A percentile compares a stretch with the other conserved stretches of the same genome.
These are phyloP conservation scores for Ctenodactylus gundi DNA, from an alignment of 2,113 vertebrate species.

Conservation along the genomic window DNA sequence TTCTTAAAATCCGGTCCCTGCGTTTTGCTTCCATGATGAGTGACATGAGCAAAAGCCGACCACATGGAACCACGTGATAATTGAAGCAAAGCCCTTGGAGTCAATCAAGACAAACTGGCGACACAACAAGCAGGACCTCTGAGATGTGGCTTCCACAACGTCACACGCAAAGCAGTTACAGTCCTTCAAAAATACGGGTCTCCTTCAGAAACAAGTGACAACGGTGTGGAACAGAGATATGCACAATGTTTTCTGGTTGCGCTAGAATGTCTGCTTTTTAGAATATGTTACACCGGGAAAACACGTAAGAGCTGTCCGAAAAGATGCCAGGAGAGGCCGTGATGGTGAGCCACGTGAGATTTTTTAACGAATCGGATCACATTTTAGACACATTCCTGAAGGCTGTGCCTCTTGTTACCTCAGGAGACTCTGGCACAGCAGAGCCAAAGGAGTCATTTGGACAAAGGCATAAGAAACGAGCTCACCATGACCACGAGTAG, in stretches of 20 bases:
- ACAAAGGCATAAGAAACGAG: background rate
- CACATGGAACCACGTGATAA: background rate
- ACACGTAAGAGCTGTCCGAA: background rate
- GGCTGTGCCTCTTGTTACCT: background rate
- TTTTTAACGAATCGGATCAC: background rate
- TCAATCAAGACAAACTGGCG: slow-evolving; percentile 8
- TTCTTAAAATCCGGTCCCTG: background rate
- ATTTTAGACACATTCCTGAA: background rate
- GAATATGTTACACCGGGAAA: background rate
- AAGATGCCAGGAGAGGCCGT: background rate
- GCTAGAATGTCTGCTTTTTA: background rate
- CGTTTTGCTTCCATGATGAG: background rate
- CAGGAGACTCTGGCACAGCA: background rate
- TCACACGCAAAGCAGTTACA: background rate
- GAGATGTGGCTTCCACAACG: background rate
- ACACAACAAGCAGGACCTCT: background rate
- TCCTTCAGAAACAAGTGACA: background rate
- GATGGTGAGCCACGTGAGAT: background rate
- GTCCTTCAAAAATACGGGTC: background rate
- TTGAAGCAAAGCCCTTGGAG: background rate
- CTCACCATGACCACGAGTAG: rapidly evolving
- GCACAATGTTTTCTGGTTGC: background rate
- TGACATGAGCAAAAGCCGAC: background rate
- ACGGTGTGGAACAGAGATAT: background rate
- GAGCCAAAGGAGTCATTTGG: background rate